Evolutionary conservation across 1,140 invertebrate species (phyloP), one percentile per base, ranked within the genome.

Genomic region (Eupristina koningsbergeri): DNA sequence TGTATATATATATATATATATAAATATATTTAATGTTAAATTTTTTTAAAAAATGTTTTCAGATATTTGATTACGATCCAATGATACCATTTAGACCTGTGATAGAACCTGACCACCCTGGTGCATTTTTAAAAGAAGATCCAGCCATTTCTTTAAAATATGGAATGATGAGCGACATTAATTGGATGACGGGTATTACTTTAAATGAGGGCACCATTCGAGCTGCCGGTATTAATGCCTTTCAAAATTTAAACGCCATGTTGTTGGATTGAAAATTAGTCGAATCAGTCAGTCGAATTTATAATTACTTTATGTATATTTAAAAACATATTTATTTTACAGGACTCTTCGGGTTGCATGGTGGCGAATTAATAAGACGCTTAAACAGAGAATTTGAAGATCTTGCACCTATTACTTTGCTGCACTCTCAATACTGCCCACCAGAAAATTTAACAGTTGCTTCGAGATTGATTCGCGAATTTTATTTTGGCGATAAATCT

Each of bases 11-110:
- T 7, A 45, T 45, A 7, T 45, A 7, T 6, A 7, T 45, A 45
- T 45, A 7, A 45, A 45, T 45, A 7, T 45, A 45, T 15, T 50
- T 50, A 50, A 13, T 50, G 17, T 50, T 2, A 13, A 50, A 15
- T 13, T 15, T 50, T 34, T 29, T 29, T 63, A 7, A 63, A 1
- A 8, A 13, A 13, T 8, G 31, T 5, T 64, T 91, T 26, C 73
- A 96, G 95, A 89, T 93, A 31, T 96, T 94, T 93, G 95, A 95
- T 86, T 95, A 94, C 78, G 95, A 95, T 88, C 95, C 95, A 3
- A 94, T 95, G 94, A 95, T 96, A 81, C 94, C 95, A 3, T 96
- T 96, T 86, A 95, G 95, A 84, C 95, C 95, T 0, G 94, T 95
- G 0, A 90, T 96, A 31, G 95, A 96, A 89, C 94, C 94, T 0